Base-by-base conservation (phyloP, 2,888 invertebrate species). In the Julus scanicus region DNA sequence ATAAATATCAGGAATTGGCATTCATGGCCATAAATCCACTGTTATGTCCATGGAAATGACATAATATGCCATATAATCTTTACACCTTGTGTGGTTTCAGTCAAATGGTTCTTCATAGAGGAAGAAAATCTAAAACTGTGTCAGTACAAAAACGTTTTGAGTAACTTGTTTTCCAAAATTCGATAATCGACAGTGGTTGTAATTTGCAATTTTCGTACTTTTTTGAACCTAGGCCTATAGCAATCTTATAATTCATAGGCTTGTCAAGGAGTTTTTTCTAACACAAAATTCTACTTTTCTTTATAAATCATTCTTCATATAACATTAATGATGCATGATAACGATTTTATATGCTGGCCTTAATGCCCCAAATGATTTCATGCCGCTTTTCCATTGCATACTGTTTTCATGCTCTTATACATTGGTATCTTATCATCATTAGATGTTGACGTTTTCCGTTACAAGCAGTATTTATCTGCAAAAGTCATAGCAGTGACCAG, bases 281-380 rank as follows among this genome's bases (percentile, higher is more conserved):
- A 29, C 71, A 71, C 29, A 71, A 71, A 71, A 71, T 20, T 71
- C 71, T 71, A 71, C 71, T 71, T 71, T 71, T 71, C 71, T 71
- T 71, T 71, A 71, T 71, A 71, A 29, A 71, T 71, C 71, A 71
- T 29, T 71, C 20, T 29, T 20, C 71, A 29, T 71, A 71, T 71
- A 71, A 29, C 71, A 71, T 71, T 71, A 71, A 71, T 71, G 71
- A 71, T 71, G 71, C 71, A 71, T 71, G 71, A 71, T 71, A 71
- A 71, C 71, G 71, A 29, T 71, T 71, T 71, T 71, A 6, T 71
- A 71, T 71, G 71, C 29, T 29, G 71, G 71, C 29, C 71, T n/a
- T 71, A 71, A 71, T 71, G 71, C 71, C 71, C 71, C 71, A 29
- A 29, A 29, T 71, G 71, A 71, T 71, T 71, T 71, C 71, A 71